Evolutionary conservation across 2,113 vertebrate species (phyloP).

Genomic region (Nestor notabilis): DNA sequence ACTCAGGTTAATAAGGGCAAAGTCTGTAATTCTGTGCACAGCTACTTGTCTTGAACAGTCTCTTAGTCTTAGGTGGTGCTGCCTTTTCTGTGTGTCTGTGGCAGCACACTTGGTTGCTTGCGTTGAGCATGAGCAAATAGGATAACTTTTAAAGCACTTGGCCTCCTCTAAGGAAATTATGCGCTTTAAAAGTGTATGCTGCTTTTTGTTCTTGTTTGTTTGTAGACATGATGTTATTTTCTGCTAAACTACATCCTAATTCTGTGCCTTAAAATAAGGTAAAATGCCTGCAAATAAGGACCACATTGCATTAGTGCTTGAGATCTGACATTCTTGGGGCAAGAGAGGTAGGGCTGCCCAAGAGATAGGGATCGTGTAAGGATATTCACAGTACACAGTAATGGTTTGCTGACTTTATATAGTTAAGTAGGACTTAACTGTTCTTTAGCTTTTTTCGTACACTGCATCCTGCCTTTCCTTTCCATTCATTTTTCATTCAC

Average conservation of each 20-base stretch:
- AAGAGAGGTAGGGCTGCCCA: not conserved
- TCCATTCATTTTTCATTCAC: not conserved
- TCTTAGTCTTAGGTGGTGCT: not conserved
- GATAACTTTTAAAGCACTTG: not conserved
- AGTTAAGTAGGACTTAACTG: not conserved
- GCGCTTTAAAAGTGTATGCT: not conserved
- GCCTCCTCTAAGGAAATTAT: not conserved
- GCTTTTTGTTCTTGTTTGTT: not conserved
- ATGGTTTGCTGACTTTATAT: not conserved
- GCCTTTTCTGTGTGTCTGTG: not conserved
- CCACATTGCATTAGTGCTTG: not conserved
- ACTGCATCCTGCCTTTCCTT: not conserved
- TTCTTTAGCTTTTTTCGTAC: not conserved
- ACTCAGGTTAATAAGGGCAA: not conserved
- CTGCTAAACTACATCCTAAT: not conserved
- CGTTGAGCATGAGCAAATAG: not conserved
- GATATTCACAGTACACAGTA: not conserved
- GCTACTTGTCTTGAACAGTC: not conserved
- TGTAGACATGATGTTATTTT: not conserved
- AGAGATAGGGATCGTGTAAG: not conserved
- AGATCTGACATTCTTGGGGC: not conserved
- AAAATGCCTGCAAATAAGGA: not conserved
- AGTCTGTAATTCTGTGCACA: not conserved
- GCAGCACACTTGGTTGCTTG: not conserved
- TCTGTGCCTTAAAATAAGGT: not conserved